Evolutionary conservation across 2,113 vertebrate species (phyloP), one percentile per base, ranked within the genome.

Genomic region (Catharus bicknelli): DNA sequence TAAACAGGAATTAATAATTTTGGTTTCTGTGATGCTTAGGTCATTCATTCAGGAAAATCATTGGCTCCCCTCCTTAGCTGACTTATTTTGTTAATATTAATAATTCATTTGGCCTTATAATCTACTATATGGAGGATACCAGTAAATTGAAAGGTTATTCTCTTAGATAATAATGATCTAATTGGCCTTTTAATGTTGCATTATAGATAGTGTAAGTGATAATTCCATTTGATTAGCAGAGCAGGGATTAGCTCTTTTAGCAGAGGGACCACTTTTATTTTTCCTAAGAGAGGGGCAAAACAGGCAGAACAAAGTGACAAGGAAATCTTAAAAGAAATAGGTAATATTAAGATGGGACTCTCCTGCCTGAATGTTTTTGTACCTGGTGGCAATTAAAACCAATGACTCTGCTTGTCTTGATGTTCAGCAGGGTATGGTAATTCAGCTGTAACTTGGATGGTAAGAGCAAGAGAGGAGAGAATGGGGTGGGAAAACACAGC

Each of bases 401-500:
- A 66, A 30, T 85, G 90, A 94, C 57, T 90, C 58, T 42, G 62
- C 45, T 83, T 91, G 84, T 58, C 87, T 94, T 91, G 81, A 84
- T 75, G 61, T 84, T 92, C 78, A 43, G 42, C 40, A 32, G 30
- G 82, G 38, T 82, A 61, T 55, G 45, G 12, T 76, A 85, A 89
- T 90, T 87, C 29, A 69, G 1, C 50, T 40, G 34, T 48, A 87
- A 59, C n/a, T 45, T 76, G 45, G 22, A 84, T 14, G 34, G 48
- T 48, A 79, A 62, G 4, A 51, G n/a, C 43, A 86, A 74, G 34
- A 73, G 42, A 82, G 15, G 34, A 86, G 40, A 64, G 50, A 30
- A 80, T 27, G 30, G 79, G 50, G 34, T 4, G 9, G 64, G 51
- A 91, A 76, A 79, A 62, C 47, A 26, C 25, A 30, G 34, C n/a